Percentiles rank a stretch among this genome's conserved stretches.
phyloP scores from a whole-genome alignment of 2,797 vertebrate genomes.

The Typhlichthys eigenmanni region DNA sequence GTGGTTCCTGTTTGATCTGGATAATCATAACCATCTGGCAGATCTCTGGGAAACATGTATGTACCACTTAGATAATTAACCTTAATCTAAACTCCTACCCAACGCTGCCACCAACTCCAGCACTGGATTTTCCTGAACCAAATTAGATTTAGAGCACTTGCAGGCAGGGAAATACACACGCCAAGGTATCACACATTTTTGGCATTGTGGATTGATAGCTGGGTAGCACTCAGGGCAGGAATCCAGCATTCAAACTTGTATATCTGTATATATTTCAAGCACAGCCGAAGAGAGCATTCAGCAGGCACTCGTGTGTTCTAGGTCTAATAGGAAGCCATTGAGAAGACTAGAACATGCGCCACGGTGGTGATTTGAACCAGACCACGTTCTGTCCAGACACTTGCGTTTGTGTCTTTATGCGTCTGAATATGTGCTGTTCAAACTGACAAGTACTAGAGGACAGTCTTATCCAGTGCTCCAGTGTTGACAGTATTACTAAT shows the following conservation, averaged over 20 bases:
- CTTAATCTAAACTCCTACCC: constrained; percentile 4
- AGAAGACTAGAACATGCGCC: constrained; percentile 17
- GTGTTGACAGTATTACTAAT: constrained; percentile 98
- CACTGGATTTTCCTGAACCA: not conserved
- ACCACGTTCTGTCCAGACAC: constrained; percentile 32
- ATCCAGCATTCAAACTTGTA: constrained; percentile 7
- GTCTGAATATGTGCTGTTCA: constrained; percentile 67
- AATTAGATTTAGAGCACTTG: not conserved
- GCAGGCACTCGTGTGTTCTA: not conserved
- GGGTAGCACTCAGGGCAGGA: constrained; percentile 3
- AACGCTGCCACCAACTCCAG: not conserved
- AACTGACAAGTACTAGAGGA: constrained; percentile 75
- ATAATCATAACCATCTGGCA: not conserved
- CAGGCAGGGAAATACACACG: constrained; percentile 6
- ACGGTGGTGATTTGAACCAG: constrained; percentile 23
- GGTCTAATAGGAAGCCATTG: not conserved
- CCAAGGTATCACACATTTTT: not conserved
- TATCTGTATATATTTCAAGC: not conserved
- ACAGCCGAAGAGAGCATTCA: not conserved
- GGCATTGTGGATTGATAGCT: constrained; percentile 16
- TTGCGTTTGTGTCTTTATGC: constrained; percentile 54
- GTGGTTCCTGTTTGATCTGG: not conserved
- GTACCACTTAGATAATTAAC: not conserved
- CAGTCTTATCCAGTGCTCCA: constrained; percentile 91
- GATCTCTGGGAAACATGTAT: constrained; percentile 2